phyloP scores from a whole-genome alignment of 1,140 invertebrate species.

The Microvelia longipes region DNA sequence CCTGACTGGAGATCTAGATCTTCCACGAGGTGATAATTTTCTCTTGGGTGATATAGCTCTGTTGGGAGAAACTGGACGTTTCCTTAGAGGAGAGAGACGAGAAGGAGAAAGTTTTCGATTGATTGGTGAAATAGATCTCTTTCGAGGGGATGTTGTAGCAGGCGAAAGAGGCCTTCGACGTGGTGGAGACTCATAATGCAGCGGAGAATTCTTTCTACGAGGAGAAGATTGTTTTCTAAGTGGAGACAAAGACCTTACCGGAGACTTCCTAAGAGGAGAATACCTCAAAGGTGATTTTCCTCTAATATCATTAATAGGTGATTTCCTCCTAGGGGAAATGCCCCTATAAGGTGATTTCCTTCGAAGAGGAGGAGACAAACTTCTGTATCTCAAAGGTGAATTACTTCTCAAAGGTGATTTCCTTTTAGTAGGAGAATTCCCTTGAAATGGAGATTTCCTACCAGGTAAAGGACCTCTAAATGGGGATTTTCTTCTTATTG shows the following conservation, averaged over 20 bases:
- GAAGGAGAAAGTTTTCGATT: neutral
- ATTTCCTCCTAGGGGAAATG: slow-evolving; percentile 1
- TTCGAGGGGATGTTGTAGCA: neutral
- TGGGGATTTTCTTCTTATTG: neutral
- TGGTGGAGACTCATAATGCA: neutral
- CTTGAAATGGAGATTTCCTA: neutral
- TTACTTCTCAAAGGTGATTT: neutral
- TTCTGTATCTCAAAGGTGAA: neutral
- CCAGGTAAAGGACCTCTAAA: neutral
- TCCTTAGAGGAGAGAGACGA: neutral
- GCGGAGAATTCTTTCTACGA: slow-evolving; percentile 3
- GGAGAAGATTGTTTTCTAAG: neutral
- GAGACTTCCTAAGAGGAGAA: neutral
- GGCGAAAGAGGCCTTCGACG: neutral
- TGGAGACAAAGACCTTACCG: neutral
- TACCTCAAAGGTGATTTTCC: neutral
- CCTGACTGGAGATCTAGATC: neutral
- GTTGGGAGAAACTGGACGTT: neutral
- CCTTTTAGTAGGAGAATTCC: neutral
- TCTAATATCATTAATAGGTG: neutral
- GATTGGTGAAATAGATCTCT: neutral
- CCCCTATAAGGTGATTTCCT: slow-evolving; percentile 3
- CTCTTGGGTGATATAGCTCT: neutral
- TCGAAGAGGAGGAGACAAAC: neutral
- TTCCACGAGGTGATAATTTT: neutral